Percentiles rank a stretch among this genome's conserved stretches.
phyloP scores from a whole-genome alignment of 2,113 vertebrate genomes.

The Dipodomys stephensi region DNA sequence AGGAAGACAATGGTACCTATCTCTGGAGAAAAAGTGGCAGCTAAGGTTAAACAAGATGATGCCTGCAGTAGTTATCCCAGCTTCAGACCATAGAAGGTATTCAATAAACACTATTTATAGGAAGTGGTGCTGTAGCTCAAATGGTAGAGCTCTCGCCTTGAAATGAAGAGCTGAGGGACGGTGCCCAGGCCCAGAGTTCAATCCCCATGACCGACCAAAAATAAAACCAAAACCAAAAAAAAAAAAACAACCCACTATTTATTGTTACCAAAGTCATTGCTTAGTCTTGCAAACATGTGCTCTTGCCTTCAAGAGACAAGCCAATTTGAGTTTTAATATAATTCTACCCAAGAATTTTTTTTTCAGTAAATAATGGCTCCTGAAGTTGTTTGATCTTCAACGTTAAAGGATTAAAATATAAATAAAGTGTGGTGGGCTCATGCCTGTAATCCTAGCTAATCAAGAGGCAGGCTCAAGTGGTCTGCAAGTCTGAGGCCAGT shows the following conservation, averaged over 20 bases:
- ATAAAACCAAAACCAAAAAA: too few species aligned
- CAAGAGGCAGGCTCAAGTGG: too few species aligned
- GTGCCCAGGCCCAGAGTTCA: too few species aligned
- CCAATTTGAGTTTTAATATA: neutral
- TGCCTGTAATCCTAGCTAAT: too few species aligned
- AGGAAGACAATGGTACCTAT: neutral
- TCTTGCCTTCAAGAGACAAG: neutral
- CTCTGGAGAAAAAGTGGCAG: neutral
- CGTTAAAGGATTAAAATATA: constrained; percentile 9
- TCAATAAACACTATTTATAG: neutral
- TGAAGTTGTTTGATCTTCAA: constrained; percentile 2
- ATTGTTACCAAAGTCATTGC: neutral
- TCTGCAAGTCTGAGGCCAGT: too few species aligned
- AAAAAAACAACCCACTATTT: neutral
- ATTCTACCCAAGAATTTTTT: neutral
- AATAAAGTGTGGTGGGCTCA: too few species aligned
- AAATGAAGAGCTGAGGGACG: too few species aligned
- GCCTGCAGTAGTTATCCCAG: neutral
- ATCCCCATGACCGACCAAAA: too few species aligned
- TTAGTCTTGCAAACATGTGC: constrained; percentile 9
- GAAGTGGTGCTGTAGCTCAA: too few species aligned
- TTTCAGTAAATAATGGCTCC: neutral
- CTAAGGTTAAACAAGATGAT: neutral
- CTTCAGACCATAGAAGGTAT: neutral
- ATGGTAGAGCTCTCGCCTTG: too few species aligned